A percentile compares a stretch with the other conserved stretches of the same genome.
Conservation (phyloP, 2,797 vertebrate species). For the Alfaro cultratus region DNA sequence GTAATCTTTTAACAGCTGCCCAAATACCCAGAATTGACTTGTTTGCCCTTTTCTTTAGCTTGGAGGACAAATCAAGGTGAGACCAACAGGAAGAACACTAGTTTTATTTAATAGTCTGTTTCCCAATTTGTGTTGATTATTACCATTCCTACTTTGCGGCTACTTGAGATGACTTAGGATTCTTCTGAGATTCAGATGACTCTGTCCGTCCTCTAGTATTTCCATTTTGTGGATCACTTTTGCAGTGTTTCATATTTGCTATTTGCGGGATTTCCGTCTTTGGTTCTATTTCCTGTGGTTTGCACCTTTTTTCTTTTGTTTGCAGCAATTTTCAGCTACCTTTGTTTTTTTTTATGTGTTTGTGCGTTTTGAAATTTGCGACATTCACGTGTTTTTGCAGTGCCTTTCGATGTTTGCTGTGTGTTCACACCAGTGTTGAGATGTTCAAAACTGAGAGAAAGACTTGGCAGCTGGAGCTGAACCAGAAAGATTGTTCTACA, state of each 20-base stretch:
- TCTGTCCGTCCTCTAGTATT: neutral
- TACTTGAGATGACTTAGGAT: neutral
- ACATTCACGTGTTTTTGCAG: neutral
- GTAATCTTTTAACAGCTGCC: slow-evolving; percentile 65
- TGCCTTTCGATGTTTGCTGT: too few relatives aligned
- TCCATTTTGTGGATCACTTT: too few relatives aligned
- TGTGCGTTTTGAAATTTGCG: too few relatives aligned
- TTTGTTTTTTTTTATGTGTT: too few relatives aligned
- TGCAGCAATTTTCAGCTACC: too few relatives aligned
- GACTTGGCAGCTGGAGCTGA: neutral
- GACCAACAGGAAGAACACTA: slow-evolving; percentile 2
- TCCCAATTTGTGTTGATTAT: neutral
- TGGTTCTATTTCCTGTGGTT: too few relatives aligned
- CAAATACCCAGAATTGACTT: slow-evolving; percentile 47
- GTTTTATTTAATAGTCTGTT: neutral
- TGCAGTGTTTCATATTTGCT: too few relatives aligned
- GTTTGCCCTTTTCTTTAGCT: slow-evolving; percentile 63
- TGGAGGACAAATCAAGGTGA: slow-evolving; percentile 60
- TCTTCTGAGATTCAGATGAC: neutral
- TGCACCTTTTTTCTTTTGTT: too few relatives aligned
- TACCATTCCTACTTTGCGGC: neutral
- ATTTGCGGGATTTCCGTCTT: too few relatives aligned
- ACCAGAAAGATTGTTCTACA: neutral
- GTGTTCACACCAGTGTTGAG: neutral
- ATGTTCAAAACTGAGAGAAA: neutral